These are phyloP conservation scores for Melikaiella ostensackeni DNA, from an alignment of 2,888 invertebrate genomes.

Conservation along the genomic window DNA sequence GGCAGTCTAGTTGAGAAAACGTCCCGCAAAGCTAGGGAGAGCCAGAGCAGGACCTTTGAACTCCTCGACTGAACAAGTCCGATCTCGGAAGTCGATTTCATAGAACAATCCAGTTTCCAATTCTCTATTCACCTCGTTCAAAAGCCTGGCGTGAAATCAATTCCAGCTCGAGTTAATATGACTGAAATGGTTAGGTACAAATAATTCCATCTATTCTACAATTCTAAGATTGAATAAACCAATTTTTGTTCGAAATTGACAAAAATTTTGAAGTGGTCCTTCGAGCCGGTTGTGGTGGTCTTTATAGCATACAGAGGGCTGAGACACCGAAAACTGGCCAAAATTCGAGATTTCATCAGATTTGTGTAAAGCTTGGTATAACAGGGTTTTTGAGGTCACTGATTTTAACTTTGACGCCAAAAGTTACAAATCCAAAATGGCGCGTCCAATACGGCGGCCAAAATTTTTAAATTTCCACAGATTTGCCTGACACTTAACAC, in stretches of 20 bases:
- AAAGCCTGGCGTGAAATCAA: not conserved
- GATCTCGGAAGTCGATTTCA: constrained; percentile 41
- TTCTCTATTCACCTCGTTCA: not conserved
- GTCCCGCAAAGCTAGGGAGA: constrained; percentile 52
- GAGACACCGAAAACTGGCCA: too few relatives aligned
- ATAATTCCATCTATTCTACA: not conserved
- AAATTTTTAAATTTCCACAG: too few relatives aligned
- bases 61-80: constrained; percentile 53
- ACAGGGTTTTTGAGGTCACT: too few relatives aligned
- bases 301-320: too few relatives aligned
- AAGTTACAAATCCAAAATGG: too few relatives aligned
- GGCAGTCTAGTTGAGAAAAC: constrained; percentile 58
- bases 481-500: too few relatives aligned
- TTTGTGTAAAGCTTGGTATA: too few relatives aligned
- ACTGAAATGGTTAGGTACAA: not conserved
- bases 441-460: too few relatives aligned
- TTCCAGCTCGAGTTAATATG: not conserved
- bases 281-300: not conserved
- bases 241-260: too few relatives aligned
- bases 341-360: too few relatives aligned
- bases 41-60: constrained; percentile 65
- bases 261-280: not conserved
- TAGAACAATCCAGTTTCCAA: not conserved
- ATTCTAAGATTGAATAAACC: too few relatives aligned
- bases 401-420: too few relatives aligned